Evolutionary conservation across 2,797 vertebrate genomes (phyloP).

Genomic region (Myotis findleyi): DNA sequence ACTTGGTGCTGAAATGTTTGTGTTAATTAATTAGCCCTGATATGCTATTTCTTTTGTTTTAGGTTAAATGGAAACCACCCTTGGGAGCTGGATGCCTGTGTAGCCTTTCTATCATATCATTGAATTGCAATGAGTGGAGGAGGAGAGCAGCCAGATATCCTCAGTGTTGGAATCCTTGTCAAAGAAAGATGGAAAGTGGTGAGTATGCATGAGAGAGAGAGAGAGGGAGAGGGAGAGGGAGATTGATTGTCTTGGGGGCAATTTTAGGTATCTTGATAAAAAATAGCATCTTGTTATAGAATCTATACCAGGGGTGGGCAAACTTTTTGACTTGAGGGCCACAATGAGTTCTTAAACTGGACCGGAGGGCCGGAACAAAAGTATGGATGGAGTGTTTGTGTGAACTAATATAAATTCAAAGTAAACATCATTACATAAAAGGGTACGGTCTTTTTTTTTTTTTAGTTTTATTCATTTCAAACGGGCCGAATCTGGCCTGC

Average conservation of each 20-base stretch:
- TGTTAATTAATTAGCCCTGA: slow-evolving; percentile 57
- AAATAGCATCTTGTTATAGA: slow-evolving; percentile 30
- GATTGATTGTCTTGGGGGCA: neutral
- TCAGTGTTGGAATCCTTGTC: slow-evolving; percentile 95
- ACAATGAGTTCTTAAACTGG: too few relatives aligned
- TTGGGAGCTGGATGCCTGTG: slow-evolving; percentile 85
- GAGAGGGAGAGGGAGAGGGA: neutral
- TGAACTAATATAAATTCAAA: too few relatives aligned
- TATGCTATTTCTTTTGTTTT: slow-evolving; percentile 80
- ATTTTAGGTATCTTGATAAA: slow-evolving; percentile 42
- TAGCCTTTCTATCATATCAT: slow-evolving; percentile 85
- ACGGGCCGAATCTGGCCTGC: too few relatives aligned
- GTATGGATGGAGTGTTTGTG: too few relatives aligned
- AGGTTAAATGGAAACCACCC: slow-evolving; percentile 89
- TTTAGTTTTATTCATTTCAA: too few relatives aligned
- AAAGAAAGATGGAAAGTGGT: slow-evolving; percentile 99
- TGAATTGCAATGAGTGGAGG: slow-evolving; percentile 95
- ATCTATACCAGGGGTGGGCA: neutral
- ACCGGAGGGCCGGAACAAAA: too few relatives aligned
- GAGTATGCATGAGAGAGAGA: slow-evolving; percentile 82
- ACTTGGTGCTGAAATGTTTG: slow-evolving; percentile 26
- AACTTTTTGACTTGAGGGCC: too few relatives aligned
- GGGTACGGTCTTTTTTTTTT: too few relatives aligned
- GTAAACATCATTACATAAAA: too few relatives aligned
- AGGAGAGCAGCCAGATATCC: slow-evolving; percentile 96